Percentiles rank a stretch among this genome's conserved stretches.
phyloP scores from a whole-genome alignment of 2,797 vertebrate species.

The Falco cherrug region DNA sequence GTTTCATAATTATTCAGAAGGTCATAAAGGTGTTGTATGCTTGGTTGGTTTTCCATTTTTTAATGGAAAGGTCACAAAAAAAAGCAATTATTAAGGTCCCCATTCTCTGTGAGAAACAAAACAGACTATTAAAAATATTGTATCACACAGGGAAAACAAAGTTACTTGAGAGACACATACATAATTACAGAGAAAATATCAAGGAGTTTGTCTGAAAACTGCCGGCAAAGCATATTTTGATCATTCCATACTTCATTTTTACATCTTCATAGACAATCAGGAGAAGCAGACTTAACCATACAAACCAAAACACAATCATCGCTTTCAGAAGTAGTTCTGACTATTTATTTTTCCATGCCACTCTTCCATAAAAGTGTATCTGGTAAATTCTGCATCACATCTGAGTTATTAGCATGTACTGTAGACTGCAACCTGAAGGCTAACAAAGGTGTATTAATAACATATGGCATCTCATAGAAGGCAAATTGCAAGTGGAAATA shows the following conservation, averaged over 20 bases:
- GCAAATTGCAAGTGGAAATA: slow-evolving; percentile 10
- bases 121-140: slow-evolving; percentile 12
- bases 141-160: slow-evolving; percentile 34
- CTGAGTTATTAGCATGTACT: neutral
- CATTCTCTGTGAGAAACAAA: slow-evolving; percentile 11
- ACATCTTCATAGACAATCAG: neutral
- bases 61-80: neutral
- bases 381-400: neutral
- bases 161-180: slow-evolving; percentile 5
- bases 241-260: neutral
- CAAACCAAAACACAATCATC: neutral
- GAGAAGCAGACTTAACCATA: neutral
- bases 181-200: slow-evolving; percentile 4
- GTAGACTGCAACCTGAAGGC: neutral
- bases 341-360: neutral
- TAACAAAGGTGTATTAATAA: neutral
- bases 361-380: neutral
- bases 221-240: neutral
- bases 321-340: neutral
- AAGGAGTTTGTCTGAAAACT: neutral
- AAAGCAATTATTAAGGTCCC: slow-evolving; percentile 11
- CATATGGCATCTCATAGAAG: neutral
- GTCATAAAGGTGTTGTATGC: neutral
- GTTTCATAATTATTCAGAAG: slow-evolving; percentile 7
- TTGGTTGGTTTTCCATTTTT: neutral